Percentiles rank a stretch among this genome's conserved stretches.
Evolutionary conservation across 2,113 vertebrate species (phyloP).

Genomic region (Myiozetetes cayanensis): DNA sequence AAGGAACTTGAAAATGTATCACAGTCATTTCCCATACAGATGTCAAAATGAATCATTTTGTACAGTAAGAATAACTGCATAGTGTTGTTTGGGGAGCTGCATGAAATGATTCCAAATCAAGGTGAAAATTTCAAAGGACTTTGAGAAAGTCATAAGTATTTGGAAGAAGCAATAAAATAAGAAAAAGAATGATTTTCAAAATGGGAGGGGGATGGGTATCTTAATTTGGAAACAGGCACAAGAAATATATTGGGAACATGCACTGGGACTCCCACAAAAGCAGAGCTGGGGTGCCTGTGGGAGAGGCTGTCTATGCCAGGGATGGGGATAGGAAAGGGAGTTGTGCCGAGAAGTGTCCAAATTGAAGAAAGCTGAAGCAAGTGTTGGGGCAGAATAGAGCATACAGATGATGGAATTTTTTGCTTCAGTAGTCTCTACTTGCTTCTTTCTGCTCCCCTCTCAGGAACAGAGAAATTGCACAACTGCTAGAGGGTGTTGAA

Average conservation of each 20-base stretch:
- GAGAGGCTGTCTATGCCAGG: not conserved
- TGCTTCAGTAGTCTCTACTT: not conserved
- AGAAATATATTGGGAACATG: not conserved
- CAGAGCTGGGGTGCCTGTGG: rapidly evolving
- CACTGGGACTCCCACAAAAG: not conserved
- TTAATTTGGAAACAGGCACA: not conserved
- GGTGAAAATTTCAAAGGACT: not conserved
- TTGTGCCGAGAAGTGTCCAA: not conserved
- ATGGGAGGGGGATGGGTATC: rapidly evolving
- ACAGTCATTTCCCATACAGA: not conserved
- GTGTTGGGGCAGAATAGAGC: not conserved
- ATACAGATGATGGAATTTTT: not conserved
- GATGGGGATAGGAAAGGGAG: not conserved
- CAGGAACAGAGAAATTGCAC: not conserved
- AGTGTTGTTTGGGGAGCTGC: not conserved
- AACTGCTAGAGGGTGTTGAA: not conserved
- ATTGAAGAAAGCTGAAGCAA: not conserved
- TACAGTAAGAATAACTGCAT: not conserved
- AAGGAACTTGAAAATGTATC: not conserved
- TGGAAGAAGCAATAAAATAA: not conserved
- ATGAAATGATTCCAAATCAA: not conserved
- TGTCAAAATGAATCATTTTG: not conserved
- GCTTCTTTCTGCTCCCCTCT: not conserved
- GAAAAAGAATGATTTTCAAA: not conserved
- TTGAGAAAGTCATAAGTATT: not conserved